Evolutionary conservation across 37 sponge, comb jelly and placozoan genomes (phyloP), one percentile per base, ranked within the genome.

Genomic region (Haliclona indistincta): DNA sequence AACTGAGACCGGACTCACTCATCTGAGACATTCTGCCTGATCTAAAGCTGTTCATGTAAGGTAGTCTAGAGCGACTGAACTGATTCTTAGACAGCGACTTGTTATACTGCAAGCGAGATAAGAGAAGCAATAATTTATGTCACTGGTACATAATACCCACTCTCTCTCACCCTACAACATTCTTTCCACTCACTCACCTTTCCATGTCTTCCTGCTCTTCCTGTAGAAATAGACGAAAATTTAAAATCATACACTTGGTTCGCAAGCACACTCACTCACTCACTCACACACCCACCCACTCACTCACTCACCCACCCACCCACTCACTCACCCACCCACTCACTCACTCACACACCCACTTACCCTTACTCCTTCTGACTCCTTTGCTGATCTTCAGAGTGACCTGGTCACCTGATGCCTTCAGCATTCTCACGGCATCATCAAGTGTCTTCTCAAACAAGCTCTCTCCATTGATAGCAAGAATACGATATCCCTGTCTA

Each of bases 391-490:
- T 88, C 71, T 81, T 93, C 49, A 93, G 83, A 22, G 49, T 76
- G n/a, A 93, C 94, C 1, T 51, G 54, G 37, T 88, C 74, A 0
- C 94, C 86, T 34, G 86, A 81, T 8, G 19, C 32, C 63, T 81
- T 64, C 19, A 93, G 70, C 69, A 93, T 62, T 0, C 56, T 25
- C 1, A 84, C 75, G n/a, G 83, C 86, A 42, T 93, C 83, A 0
- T 35, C 42, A 29, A 93, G 7, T 2, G 79, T 85, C 67, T 73
- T 71, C 39, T 60, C 54, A 42, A 32, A 40, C 30, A 93, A 71
- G 42, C 63, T 85, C 64, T 78, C 79, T 22, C 83, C 86, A 77
- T 93, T 93, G 70, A 93, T 88, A 54, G 86, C 86, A 30, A 93
- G 56, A 40, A 93, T 73, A 38, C 78, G 44, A 52, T 88, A 86